Conservation (phyloP, 2,888 invertebrate genomes). For the Schizotus pectinicornis region DNA sequence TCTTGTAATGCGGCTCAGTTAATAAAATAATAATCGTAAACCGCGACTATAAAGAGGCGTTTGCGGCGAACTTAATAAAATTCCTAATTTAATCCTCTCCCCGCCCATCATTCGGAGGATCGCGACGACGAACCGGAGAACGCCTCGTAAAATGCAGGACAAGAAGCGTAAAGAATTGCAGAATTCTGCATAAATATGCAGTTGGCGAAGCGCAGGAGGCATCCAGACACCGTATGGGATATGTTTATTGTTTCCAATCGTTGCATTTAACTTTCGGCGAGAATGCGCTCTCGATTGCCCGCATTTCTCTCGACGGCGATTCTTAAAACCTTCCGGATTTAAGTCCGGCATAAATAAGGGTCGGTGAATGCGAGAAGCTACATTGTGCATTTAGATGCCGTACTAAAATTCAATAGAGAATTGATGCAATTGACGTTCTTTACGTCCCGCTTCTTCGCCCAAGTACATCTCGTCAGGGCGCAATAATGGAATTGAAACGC, state of each 20-base stretch:
- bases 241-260: conserved; percentile 40
- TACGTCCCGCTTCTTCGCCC: conserved; percentile 27
- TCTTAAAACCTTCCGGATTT: conserved; percentile 27
- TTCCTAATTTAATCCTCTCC: conserved; percentile 16
- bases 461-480: conserved; percentile 23
- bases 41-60: too few species aligned
- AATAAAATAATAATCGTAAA: too few species aligned
- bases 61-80: conserved; percentile 11
- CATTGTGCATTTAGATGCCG: conserved; percentile 35
- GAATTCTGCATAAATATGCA: conserved; percentile 34
- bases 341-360: conserved; percentile 33
- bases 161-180: conserved; percentile 32
- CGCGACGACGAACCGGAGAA: not conserved
- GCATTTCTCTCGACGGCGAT: conserved; percentile 6
- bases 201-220: conserved; percentile 24
- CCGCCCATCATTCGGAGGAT: conserved; percentile 1
- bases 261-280: conserved; percentile 32
- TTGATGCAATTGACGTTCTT: conserved; percentile 36
- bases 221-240: conserved; percentile 32
- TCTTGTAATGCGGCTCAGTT: too few species aligned
- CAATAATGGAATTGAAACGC: conserved; percentile 17
- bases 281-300: conserved; percentile 10
- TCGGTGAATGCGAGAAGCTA: conserved; percentile 26
- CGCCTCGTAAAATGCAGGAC: conserved; percentile 29
- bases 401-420: conserved; percentile 37